These are phyloP conservation scores for Trachymyrmex cornetzi DNA, from an alignment of 1,140 invertebrate species.

Conservation along the genomic window DNA sequence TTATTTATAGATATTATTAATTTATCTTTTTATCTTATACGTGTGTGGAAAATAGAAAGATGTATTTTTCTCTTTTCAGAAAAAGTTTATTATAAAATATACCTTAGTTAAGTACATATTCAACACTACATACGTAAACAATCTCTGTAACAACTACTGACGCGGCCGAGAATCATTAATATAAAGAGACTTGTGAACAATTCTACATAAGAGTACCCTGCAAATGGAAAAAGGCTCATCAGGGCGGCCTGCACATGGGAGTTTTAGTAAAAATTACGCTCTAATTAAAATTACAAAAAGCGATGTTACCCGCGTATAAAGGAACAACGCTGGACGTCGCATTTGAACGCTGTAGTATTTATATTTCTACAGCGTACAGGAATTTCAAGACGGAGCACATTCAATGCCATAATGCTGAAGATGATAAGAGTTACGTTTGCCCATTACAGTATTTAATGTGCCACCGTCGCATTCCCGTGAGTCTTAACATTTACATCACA, in stretches of 20 bases:
- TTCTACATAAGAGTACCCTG: slow-evolving; percentile 36
- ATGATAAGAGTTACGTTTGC: background rate
- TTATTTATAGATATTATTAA: background rate
- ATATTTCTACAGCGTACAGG: slow-evolving; percentile 54
- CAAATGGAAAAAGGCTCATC: slow-evolving; percentile 45
- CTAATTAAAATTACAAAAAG: slow-evolving; percentile 49
- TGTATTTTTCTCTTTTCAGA: slow-evolving; percentile 48
- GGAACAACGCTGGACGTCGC: slow-evolving; percentile 31
- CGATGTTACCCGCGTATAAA: slow-evolving; percentile 7
- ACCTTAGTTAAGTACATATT: slow-evolving; percentile 83
- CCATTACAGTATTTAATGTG: slow-evolving; percentile 26
- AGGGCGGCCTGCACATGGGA: background rate
- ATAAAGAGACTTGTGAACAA: slow-evolving; percentile 45
- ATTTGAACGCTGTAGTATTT: slow-evolving; percentile 61
- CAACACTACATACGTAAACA: slow-evolving; percentile 78
- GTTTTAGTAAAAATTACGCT: background rate
- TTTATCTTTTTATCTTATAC: background rate
- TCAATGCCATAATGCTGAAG: background rate
- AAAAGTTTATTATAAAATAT: slow-evolving; percentile 83
- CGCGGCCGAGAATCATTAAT: slow-evolving; percentile 59
- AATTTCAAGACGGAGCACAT: slow-evolving; percentile 27
- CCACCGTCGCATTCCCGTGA: slow-evolving; percentile 33
- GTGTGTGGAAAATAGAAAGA: background rate
- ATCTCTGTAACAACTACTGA: slow-evolving; percentile 74
- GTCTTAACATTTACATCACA: slow-evolving; percentile 72